These are phyloP conservation scores for Conopomorpha cramerella DNA, from an alignment of 1,140 invertebrate species.

Conservation along the genomic window DNA sequence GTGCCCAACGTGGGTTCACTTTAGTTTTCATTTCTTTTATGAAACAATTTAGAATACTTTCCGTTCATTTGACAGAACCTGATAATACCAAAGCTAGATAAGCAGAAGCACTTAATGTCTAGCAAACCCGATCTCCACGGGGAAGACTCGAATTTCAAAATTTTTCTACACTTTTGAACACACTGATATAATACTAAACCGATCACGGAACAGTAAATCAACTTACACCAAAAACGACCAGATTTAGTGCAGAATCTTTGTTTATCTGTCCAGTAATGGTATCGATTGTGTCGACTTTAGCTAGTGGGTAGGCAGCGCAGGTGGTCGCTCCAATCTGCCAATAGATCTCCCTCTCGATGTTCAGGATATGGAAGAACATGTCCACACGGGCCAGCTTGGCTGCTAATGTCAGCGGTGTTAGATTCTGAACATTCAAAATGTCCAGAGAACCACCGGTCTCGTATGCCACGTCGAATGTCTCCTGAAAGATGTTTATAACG, in stretches of 20 bases:
- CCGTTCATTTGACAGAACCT: too few relatives aligned
- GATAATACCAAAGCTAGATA: too few relatives aligned
- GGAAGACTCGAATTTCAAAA: too few relatives aligned
- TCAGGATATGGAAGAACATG: constrained; percentile 95
- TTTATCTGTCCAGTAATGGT: constrained; percentile 88
- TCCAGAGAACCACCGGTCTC: constrained; percentile 86
- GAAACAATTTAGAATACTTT: too few relatives aligned
- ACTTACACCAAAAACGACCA: constrained; percentile 98
- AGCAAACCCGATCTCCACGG: too few relatives aligned
- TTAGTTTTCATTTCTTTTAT: too few relatives aligned
- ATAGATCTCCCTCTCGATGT: constrained; percentile 93
- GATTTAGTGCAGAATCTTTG: constrained; percentile 91
- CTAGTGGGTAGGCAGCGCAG: constrained; percentile 95
- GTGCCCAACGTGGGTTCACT: too few relatives aligned
- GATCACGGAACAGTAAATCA: too few relatives aligned
- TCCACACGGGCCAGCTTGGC: constrained; percentile 92
- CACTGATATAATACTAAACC: too few relatives aligned
- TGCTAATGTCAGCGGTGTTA: constrained; percentile 92
- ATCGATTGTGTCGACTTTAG: constrained; percentile 95
- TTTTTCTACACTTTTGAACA: too few relatives aligned
- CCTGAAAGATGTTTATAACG: constrained; percentile 54
- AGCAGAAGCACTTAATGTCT: too few relatives aligned
- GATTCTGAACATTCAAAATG: constrained; percentile 82
- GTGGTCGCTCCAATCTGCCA: constrained; percentile 96
- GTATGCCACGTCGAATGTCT: constrained; percentile 93